These are phyloP conservation scores for Sipha flava DNA, from an alignment of 1,140 invertebrate genomes.

Conservation along the genomic window DNA sequence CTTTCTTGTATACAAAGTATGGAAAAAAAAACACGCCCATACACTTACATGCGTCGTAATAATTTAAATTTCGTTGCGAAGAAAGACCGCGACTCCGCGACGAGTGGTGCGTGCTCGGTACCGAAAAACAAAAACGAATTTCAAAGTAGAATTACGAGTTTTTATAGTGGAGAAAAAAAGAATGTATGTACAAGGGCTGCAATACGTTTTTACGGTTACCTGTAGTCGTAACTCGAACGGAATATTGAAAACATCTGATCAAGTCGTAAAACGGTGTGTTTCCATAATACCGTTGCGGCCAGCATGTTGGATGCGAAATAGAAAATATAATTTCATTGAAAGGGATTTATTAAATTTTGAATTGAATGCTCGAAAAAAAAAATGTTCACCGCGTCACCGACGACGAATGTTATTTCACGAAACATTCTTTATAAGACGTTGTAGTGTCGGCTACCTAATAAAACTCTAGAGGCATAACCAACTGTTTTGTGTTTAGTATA, in stretches of 20 bases:
- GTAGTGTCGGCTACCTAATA: no score
- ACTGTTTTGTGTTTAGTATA: no score
- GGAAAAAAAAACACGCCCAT: background rate
- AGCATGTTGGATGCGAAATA: background rate
- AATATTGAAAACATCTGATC: slow-evolving; percentile 30
- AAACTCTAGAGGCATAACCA: no score
- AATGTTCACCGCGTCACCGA: background rate
- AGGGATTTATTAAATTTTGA: slow-evolving; percentile 24
- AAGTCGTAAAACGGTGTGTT: slow-evolving; percentile 26
- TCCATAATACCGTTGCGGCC: slow-evolving; percentile 15
- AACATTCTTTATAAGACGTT: background rate
- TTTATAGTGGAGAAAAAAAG: background rate
- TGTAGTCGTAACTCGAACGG: slow-evolving; percentile 21
- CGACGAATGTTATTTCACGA: background rate
- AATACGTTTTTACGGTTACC: slow-evolving; percentile 23
- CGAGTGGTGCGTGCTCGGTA: background rate
- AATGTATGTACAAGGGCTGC: background rate
- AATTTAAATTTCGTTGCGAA: slow-evolving; percentile 6
- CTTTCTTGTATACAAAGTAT: slow-evolving; percentile 20
- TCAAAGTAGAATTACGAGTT: slow-evolving; percentile 10
- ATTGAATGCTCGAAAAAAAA: background rate
- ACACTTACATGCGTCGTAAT: slow-evolving; percentile 15
- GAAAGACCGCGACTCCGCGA: background rate
- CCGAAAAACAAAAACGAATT: slow-evolving; percentile 8
- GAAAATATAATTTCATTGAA: slow-evolving; percentile 11